Base-by-base conservation (phyloP, 2,113 vertebrate genomes). In the Corythoichthys haematopterus region DNA sequence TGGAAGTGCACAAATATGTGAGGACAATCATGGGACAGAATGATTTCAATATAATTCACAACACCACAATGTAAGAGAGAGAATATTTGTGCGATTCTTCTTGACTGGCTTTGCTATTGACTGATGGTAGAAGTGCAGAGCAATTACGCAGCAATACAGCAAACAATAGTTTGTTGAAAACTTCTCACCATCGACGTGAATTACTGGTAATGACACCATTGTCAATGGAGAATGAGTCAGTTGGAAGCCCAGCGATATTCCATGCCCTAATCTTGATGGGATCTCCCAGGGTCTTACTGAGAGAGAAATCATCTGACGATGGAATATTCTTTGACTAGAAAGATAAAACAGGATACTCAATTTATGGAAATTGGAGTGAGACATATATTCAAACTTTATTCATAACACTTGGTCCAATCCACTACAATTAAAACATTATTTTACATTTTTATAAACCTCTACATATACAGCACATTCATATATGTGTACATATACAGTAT, bases 201-300 rank as follows among this genome's bases (percentile, higher is more conserved):
- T 98, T 97, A 79, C 93, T 92, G 79, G 96, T 94, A 78, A 98
- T 96, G 63, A 98, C 94, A 5, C 95, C 97, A 51, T 98, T 99
- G 77, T 99, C 96, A 59, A 99, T 81, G 40, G 97, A 99, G 88
- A 98, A 99, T 0, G 79, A 63, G 7, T 99, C 97, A 65, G 92
- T 96, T 75, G 97, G 96, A 75, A 99, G 91, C 20, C 96, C 96
- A 69, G 97, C 94, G 59, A 98, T 98, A 84, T 96, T 99, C 97
- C 97, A 99, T 56, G 93, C 93, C 80, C 96, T 89, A 71, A 98
- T 97, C 89, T 93, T 94, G 68, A 99, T 93, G 20, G 95, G 94
- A 80, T 99, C 94, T 56, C 97, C 96, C 71, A 98, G 88, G 4
- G 93, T 97, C 78, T 95, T 95, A 88, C 94, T 98, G 74, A 99